These are phyloP conservation scores for Kryptolebias ocellatus DNA, from an alignment of 2,797 vertebrate species.

Conservation along the genomic window DNA sequence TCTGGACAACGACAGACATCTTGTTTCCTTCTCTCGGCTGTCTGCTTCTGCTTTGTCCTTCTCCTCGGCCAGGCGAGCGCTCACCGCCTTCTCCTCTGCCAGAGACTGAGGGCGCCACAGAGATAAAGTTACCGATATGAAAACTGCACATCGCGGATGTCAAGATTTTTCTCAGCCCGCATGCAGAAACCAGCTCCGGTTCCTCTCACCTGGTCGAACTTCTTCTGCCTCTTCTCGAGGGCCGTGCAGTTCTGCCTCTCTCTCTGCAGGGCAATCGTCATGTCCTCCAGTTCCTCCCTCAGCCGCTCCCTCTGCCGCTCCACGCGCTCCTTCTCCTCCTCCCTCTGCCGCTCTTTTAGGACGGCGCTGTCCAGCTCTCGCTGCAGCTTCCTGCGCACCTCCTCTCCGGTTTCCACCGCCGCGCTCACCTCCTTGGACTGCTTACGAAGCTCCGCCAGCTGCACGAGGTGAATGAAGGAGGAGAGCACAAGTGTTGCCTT, in stretches of 20 bases:
- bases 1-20: conserved; percentile 83
- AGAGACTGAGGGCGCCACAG: conserved; percentile 72
- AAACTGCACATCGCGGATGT: not conserved
- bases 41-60: conserved; percentile 90
- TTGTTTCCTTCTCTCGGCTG: conserved; percentile 90
- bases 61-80: conserved; percentile 87
- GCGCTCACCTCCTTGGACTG: conserved; percentile 88
- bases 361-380: conserved; percentile 84
- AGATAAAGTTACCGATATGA: conserved; percentile 7
- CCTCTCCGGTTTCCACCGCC: conserved; percentile 85
- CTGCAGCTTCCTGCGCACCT: conserved; percentile 85
- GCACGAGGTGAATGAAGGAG: not conserved
- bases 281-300: conserved; percentile 91
- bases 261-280: conserved; percentile 87
- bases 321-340: conserved; percentile 86
- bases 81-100: conserved; percentile 91
- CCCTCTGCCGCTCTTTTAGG: conserved; percentile 85
- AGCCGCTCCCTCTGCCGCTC: conserved; percentile 88
- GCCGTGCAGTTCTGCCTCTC: conserved; percentile 88
- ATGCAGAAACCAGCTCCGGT: not conserved
- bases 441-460: conserved; percentile 88
- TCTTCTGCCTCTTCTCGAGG: conserved; percentile 93
- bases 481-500: not conserved
- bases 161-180: not conserved
- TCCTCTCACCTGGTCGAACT: conserved; percentile 90